Evolutionary conservation across 2,113 vertebrate species (phyloP).

Genomic region (Gallinago undulata): DNA sequence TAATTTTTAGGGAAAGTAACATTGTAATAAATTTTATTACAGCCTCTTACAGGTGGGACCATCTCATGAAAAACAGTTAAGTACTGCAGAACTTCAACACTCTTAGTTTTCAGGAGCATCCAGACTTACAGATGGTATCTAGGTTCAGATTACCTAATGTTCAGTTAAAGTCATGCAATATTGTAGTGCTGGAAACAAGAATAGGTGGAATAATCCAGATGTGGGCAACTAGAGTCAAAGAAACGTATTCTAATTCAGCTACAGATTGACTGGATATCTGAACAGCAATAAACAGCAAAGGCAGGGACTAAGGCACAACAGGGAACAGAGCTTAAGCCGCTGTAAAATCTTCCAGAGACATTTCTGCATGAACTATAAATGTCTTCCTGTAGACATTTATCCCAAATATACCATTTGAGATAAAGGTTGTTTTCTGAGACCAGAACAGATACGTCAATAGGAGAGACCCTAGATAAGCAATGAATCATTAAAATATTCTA

Average conservation of each 20-base stretch:
- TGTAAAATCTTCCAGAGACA: background rate
- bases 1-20: background rate
- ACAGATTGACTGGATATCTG: background rate
- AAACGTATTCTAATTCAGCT: background rate
- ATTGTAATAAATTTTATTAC: background rate
- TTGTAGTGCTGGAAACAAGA: background rate
- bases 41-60: accelerated
- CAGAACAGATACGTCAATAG: background rate
- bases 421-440: background rate
- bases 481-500: background rate
- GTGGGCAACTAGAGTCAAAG: background rate
- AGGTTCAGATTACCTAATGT: background rate
- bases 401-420: background rate
- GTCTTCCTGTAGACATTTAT: background rate
- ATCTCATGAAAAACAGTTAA: background rate
- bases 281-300: background rate
- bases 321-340: background rate
- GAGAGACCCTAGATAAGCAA: background rate
- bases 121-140: background rate
- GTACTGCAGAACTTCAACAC: background rate
- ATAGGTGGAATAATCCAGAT: background rate
- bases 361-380: background rate
- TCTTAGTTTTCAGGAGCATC: background rate
- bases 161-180: background rate
- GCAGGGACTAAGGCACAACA: background rate